phyloP scores from a whole-genome alignment of 1,140 invertebrate genomes.

The Drosophila serrata region DNA sequence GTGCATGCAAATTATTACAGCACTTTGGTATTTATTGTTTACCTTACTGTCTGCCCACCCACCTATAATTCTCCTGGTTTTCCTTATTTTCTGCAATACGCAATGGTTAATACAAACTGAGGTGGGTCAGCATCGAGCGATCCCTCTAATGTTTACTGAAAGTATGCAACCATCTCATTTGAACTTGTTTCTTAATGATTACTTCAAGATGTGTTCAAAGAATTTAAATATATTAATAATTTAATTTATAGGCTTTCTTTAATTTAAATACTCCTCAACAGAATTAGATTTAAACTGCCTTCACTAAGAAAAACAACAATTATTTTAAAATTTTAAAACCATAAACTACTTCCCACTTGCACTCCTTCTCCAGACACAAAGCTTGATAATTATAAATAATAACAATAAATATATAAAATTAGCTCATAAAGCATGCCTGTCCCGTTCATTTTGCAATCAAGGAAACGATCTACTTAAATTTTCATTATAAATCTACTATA shows the following conservation, averaged over 20 bases:
- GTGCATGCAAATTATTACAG: constrained; percentile 41
- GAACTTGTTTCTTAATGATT: not conserved
- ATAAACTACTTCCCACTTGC: not conserved
- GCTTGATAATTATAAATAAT: constrained; percentile 13
- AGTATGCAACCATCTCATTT: constrained; percentile 17
- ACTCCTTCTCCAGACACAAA: not conserved
- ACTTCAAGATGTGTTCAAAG: not conserved
- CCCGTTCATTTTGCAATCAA: not conserved
- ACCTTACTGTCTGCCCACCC: constrained; percentile 12
- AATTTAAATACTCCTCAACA: not conserved
- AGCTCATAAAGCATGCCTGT: not conserved
- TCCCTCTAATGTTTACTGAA: constrained; percentile 15
- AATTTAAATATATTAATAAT: not conserved
- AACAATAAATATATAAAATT: constrained; percentile 11
- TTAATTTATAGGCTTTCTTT: not conserved
- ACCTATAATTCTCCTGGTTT: constrained; percentile 14
- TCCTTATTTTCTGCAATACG: constrained; percentile 32
- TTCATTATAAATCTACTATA: constrained; percentile 55
- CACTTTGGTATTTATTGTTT: constrained; percentile 52
- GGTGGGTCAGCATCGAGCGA: constrained; percentile 33
- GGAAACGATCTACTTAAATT: constrained; percentile 27
- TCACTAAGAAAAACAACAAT: too few species aligned
- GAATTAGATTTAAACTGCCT: not conserved
- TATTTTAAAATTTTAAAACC: not conserved
- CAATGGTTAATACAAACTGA: constrained; percentile 57